These are phyloP conservation scores for Synanthedon andrenaeformis DNA, from an alignment of 2,888 invertebrate genomes.

Conservation along the genomic window DNA sequence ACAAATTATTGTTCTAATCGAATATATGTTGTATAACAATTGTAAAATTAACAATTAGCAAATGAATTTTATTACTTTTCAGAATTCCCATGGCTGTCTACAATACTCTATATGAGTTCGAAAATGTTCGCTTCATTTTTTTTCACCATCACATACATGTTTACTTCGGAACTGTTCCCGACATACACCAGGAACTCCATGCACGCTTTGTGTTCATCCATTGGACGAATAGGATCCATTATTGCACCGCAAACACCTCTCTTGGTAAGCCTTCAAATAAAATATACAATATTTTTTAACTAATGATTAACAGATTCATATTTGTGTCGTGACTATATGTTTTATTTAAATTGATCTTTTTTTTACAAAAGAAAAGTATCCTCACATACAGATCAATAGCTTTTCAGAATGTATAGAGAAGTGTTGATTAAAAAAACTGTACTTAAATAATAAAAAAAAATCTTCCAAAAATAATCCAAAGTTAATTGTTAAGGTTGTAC, in stretches of 20 bases:
- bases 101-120: conserved; percentile 68
- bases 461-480: no score
- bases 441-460: no score
- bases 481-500: no score
- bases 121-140: conserved; percentile 74
- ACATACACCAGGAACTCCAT: conserved; percentile 75
- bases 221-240: conserved; percentile 75
- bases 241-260: conserved; percentile 75
- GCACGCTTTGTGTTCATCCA: conserved; percentile 74
- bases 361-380: not conserved
- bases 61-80: conserved; percentile 10
- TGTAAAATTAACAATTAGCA: no score
- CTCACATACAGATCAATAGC: no score
- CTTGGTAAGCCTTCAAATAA: conserved; percentile 51
- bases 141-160: conserved; percentile 73
- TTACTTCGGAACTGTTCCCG: conserved; percentile 76
- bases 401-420: no score
- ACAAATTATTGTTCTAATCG: no score
- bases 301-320: no score
- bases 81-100: conserved; percentile 53
- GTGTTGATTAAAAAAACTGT: no score
- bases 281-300: not conserved
- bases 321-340: not conserved
- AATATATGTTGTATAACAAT: no score
- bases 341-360: not conserved